These are phyloP conservation scores for Dascyllus trimaculatus DNA, from an alignment of 2,113 vertebrate genomes.

Conservation along the genomic window DNA sequence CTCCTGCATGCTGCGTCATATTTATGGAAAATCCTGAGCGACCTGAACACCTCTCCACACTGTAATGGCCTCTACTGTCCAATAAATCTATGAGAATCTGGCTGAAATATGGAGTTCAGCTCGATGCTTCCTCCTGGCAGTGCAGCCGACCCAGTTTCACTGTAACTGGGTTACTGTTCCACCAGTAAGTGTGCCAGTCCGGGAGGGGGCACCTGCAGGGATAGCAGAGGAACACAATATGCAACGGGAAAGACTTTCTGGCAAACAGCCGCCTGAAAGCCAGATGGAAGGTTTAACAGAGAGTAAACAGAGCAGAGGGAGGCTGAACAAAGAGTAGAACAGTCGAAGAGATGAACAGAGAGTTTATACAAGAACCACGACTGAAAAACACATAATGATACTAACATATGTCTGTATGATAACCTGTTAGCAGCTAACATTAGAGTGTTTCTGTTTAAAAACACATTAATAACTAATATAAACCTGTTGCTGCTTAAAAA, in stretches of 20 bases:
- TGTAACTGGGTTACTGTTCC: conserved; percentile 76
- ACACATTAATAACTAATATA: too few species aligned
- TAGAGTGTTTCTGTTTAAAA: too few species aligned
- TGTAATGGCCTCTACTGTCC: conserved; percentile 35
- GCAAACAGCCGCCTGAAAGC: not conserved
- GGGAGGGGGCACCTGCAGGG: conserved; percentile 1
- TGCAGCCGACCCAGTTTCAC: conserved; percentile 67
- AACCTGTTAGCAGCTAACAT: too few species aligned
- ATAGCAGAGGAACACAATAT: conserved; percentile 7
- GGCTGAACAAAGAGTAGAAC: too few species aligned
- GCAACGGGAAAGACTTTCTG: conserved; percentile 24
- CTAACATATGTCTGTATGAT: too few species aligned
- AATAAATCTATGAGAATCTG: conserved; percentile 68
- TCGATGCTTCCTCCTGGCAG: conserved; percentile 34
- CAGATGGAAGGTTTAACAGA: conserved; percentile 36
- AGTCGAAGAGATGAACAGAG: too few species aligned
- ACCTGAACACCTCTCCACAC: conserved; percentile 6
- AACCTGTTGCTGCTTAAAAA: too few species aligned
- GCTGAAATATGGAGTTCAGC: conserved; percentile 29
- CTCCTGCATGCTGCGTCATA: not conserved
- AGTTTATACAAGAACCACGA: too few species aligned
- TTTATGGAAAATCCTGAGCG: conserved; percentile 1
- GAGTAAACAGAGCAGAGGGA: not conserved
- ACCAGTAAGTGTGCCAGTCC: conserved; percentile 35
- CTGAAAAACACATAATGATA: too few species aligned